Base-by-base conservation (phyloP, 2,888 invertebrate genomes). In the Ischnus inquisitorius region DNA sequence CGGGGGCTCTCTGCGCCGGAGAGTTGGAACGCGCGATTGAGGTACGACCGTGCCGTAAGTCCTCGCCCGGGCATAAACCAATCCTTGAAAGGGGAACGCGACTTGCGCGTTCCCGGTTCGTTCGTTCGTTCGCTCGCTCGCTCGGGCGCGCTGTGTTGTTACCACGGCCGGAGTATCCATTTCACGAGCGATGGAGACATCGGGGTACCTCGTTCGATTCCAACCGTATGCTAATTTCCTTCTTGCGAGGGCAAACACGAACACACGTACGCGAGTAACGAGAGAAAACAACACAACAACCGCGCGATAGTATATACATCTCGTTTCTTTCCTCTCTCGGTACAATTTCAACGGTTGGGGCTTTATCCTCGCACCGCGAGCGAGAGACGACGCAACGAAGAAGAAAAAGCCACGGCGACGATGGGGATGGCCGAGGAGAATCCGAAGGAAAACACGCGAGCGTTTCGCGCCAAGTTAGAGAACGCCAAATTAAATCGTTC, bases 151-250 rank as follows among this genome's bases (percentile, higher is more conserved):
- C 25, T 60, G 60, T 60, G 28, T 34, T 60, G 60, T 60, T 28
- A 60, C 22, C 60, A 25, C 60, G 25, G 14, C 89, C 85, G 89
- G 89, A 88, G 92, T 92, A 92, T 92, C 92, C 91, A 90, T 92
- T 92, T 91, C 91, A 92, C 91, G 90, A 91, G 88, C 90, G 89
- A 92, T 92, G 91, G 92, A 92, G 92, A 92, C 92, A 91, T 92
- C 92, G 91, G 85, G 89, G 86, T 89, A 89, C 89, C 89, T 89
- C 89, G 88, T 90, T 91, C 90, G 89, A 89, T 91, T 88, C 88
- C 89, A 90, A 85, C 86, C 90, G 88, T 90, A 90, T 92, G 91
- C 90, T 92, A 91, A 91, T 92, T 92, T 88, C 82, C 82, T 34
- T 88, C 86, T 85, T 85, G 84, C 84, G 74, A 75, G 78, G 34